phyloP scores from a whole-genome alignment of 2,888 invertebrate genomes.

The Hedychridium roseum region DNA sequence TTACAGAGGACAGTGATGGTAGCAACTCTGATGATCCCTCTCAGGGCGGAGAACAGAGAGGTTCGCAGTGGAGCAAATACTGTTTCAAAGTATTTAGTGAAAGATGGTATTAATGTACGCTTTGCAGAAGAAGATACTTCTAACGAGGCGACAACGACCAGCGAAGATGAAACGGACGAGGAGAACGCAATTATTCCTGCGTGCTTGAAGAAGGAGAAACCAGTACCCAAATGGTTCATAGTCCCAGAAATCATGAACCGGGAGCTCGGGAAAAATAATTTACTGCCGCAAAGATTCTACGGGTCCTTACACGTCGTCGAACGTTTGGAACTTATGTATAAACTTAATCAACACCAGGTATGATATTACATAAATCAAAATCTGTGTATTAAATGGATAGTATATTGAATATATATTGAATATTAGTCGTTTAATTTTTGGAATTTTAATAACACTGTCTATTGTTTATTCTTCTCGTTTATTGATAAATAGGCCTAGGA shows the following conservation, averaged over 20 bases:
- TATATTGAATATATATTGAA: too few relatives aligned
- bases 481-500: too few relatives aligned
- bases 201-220: constrained; percentile 69
- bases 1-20: too few relatives aligned
- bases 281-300: constrained; percentile 78
- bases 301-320: constrained; percentile 85
- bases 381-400: too few relatives aligned
- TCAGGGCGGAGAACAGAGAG: constrained; percentile 4
- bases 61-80: constrained; percentile 1
- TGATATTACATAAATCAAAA: background rate
- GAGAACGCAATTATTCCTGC: constrained; percentile 42
- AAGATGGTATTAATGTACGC: background rate
- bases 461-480: constrained; percentile 2
- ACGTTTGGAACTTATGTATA: constrained; percentile 79
- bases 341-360: constrained; percentile 76
- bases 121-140: constrained; percentile 36
- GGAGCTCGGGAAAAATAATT: constrained; percentile 70
- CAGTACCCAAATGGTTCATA: constrained; percentile 75
- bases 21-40: too few relatives aligned
- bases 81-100: background rate
- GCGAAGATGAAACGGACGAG: constrained; percentile 49
- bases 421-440: too few relatives aligned
- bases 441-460: background rate
- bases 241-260: constrained; percentile 73
- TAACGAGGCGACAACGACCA: constrained; percentile 38